phyloP scores from a whole-genome alignment of 2,797 vertebrate species.

The Poecilia picta region DNA sequence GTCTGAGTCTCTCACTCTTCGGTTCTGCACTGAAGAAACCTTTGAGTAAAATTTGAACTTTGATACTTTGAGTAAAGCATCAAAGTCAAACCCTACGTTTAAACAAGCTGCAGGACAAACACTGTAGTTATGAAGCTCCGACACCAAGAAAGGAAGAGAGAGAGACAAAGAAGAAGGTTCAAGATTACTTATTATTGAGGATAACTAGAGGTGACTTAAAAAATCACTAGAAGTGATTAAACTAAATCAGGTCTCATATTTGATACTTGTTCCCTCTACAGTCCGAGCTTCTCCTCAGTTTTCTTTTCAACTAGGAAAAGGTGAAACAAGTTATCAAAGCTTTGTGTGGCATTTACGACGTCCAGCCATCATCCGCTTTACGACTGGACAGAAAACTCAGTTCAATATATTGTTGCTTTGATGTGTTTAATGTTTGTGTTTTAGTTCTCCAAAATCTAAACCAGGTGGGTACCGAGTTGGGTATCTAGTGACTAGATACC shows the following conservation, averaged over 20 bases:
- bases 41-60: no score
- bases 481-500: no score
- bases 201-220: slow-evolving; percentile 1
- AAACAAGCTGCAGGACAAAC: slow-evolving; percentile 54
- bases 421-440: slow-evolving; percentile 18
- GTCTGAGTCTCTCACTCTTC: slow-evolving; percentile 1
- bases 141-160: slow-evolving; percentile 47
- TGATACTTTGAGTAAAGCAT: neutral
- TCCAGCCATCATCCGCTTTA: neutral
- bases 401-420: slow-evolving; percentile 7
- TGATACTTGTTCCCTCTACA: neutral
- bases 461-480: neutral
- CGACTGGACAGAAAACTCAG: neutral
- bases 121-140: slow-evolving; percentile 32
- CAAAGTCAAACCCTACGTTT: slow-evolving; percentile 36
- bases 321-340: slow-evolving; percentile 11
- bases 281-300: neutral
- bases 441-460: slow-evolving; percentile 10
- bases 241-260: neutral
- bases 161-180: slow-evolving; percentile 8
- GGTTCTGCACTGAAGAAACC: neutral
- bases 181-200: neutral
- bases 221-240: slow-evolving; percentile 6
- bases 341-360: slow-evolving; percentile 17
- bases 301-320: no score